phyloP scores from a whole-genome alignment of 2,888 invertebrate genomes.

The Noctua janthina region DNA sequence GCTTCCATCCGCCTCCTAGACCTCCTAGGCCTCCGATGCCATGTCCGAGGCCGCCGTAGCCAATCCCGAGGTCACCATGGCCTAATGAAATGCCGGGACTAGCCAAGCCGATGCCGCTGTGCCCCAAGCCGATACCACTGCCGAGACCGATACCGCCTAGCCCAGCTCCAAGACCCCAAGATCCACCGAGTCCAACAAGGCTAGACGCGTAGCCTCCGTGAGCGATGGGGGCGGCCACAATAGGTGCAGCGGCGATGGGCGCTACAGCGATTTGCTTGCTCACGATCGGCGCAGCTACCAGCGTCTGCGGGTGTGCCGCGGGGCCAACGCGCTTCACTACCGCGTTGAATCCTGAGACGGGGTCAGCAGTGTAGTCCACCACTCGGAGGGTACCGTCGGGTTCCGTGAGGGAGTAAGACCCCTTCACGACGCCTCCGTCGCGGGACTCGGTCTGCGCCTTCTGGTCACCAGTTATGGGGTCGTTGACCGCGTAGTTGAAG shows the following conservation, averaged over 20 bases:
- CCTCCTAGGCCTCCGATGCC: conserved; percentile 55
- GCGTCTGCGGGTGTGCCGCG: conserved; percentile 79
- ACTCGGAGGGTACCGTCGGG: conserved; percentile 86
- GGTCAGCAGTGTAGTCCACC: conserved; percentile 85
- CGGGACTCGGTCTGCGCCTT: conserved; percentile 86
- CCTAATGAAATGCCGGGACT: conserved; percentile 4
- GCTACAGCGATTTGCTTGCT: conserved; percentile 57
- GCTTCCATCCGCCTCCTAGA: conserved; percentile 65
- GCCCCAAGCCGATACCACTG: conserved; percentile 29
- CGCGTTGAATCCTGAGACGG: conserved; percentile 85
- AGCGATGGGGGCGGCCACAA: conserved; percentile 62
- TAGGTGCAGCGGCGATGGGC: conserved; percentile 37
- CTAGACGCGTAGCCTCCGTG: conserved; percentile 59
- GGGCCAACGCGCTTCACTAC: conserved; percentile 85
- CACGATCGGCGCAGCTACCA: conserved; percentile 62
- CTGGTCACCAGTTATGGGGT: conserved; percentile 86
- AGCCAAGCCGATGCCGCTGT: conserved; percentile 3
- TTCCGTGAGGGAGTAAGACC: conserved; percentile 86
- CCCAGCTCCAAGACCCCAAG: conserved; percentile 58
- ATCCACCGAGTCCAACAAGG: conserved; percentile 53
- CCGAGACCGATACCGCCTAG: conserved; percentile 4
- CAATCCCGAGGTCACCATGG: conserved; percentile 21
- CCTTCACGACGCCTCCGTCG: conserved; percentile 85
- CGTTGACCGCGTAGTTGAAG: conserved; percentile 88
- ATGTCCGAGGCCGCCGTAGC: conserved; percentile 45